These are phyloP conservation scores for Glyphotaelius pellucidus DNA, from an alignment of 2,888 invertebrate genomes.

Conservation along the genomic window DNA sequence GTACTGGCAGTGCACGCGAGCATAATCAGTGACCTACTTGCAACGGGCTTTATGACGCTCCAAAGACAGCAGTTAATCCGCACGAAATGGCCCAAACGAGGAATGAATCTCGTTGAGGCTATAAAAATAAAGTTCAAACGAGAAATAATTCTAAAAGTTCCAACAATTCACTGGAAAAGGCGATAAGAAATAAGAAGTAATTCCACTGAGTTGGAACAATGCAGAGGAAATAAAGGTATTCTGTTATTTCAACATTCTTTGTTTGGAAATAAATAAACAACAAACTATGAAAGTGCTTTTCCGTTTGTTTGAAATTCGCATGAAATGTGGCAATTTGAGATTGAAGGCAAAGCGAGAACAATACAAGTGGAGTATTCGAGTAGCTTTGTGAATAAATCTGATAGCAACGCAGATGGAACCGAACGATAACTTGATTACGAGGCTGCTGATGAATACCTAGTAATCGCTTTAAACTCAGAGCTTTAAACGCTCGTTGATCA, in stretches of 20 bases:
- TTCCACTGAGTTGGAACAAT: neutral
- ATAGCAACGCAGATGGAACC: neutral
- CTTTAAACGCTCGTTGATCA: neutral
- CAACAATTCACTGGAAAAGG: neutral
- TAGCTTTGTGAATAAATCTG: neutral
- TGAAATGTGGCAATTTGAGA: neutral
- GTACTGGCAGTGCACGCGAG: neutral
- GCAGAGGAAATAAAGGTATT: neutral
- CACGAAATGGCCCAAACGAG: neutral
- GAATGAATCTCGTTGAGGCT: neutral
- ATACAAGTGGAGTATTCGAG: neutral
- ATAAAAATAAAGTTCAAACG: neutral
- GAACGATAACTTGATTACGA: neutral
- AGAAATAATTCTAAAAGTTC: neutral
- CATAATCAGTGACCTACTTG: neutral
- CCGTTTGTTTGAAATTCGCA: neutral
- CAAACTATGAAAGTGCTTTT: neutral
- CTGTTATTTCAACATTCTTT: neutral
- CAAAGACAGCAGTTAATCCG: neutral
- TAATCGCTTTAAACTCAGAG: neutral
- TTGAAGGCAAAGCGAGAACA: neutral
- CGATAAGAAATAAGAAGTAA: neutral
- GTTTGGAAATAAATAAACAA: neutral
- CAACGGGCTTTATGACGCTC: neutral
- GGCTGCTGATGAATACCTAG: neutral